phyloP scores from a whole-genome alignment of 2,797 vertebrate species.

The Miopithecus talapoin region DNA sequence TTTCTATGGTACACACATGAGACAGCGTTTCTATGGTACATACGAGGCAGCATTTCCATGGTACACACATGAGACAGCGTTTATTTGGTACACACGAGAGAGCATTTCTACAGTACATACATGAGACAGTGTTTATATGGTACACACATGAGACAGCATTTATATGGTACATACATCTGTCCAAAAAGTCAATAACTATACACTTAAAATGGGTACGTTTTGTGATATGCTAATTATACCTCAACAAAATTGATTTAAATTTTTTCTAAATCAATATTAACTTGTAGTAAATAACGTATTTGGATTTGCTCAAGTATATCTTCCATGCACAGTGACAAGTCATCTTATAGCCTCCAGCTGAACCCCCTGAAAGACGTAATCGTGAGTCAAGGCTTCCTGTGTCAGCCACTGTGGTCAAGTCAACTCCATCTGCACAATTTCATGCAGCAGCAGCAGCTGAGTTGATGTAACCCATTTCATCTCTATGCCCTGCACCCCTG shows the following conservation, averaged over 20 bases:
- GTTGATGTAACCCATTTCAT: too few relatives aligned
- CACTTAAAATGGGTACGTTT: neutral
- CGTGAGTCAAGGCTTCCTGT: neutral
- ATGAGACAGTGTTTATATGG: accelerated
- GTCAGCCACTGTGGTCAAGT: neutral
- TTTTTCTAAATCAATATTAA: neutral
- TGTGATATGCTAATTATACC: neutral
- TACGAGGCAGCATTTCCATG: too few relatives aligned
- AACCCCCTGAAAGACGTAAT: neutral
- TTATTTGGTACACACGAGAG: too few relatives aligned
- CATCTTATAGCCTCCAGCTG: too few relatives aligned
- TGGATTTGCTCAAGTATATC: neutral
- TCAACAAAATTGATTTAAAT: neutral
- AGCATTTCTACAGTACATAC: too few relatives aligned
- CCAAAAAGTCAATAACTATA: neutral
- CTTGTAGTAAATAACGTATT: neutral
- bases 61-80: too few relatives aligned
- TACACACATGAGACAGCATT: neutral
- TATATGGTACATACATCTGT: neutral
- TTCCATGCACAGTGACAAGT: neutral
- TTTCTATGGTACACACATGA: too few relatives aligned
- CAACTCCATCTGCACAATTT: too few relatives aligned
- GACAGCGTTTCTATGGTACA: accelerated
- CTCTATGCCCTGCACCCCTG: accelerated
- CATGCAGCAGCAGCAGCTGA: accelerated